phyloP scores from a whole-genome alignment of 2,888 invertebrate genomes.

The Metallyticus violacea region DNA sequence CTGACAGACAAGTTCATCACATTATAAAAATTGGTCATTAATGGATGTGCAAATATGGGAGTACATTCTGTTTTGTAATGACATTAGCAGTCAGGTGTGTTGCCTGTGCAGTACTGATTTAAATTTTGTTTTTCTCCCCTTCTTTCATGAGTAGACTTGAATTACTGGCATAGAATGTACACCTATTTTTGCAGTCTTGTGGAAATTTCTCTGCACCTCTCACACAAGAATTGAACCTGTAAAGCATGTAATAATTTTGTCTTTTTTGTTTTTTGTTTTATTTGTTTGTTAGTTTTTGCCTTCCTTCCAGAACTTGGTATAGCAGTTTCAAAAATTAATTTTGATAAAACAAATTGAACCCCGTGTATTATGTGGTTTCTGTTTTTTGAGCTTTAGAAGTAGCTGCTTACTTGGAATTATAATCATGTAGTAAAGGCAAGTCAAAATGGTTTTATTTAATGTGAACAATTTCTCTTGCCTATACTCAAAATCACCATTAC shows the following conservation, averaged over 20 bases:
- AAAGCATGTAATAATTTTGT: not conserved
- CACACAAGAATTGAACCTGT: not conserved
- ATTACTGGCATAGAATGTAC: not conserved
- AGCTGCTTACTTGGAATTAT: not conserved
- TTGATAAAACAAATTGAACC: constrained; percentile 7
- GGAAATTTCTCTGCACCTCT: not conserved
- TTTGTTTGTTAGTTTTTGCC: too few relatives aligned
- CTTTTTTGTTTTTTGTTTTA: not conserved
- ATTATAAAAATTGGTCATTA: not conserved
- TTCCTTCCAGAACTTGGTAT: not conserved
- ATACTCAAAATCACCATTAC: not conserved
- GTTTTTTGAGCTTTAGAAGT: constrained; percentile 2
- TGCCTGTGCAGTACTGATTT: not conserved
- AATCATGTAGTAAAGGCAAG: not conserved
- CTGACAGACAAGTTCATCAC: not conserved
- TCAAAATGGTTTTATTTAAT: not conserved
- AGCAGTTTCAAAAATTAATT: not conserved
- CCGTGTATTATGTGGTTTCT: not conserved
- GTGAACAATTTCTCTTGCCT: not conserved
- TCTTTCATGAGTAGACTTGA: not conserved
- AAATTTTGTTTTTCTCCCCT: too few relatives aligned
- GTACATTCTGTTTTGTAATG: not conserved
- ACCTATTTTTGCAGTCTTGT: constrained; percentile 2
- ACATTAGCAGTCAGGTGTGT: not conserved
- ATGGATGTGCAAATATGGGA: not conserved